These are phyloP conservation scores for Drosophila kanekoi DNA, from an alignment of 2,888 invertebrate species.

Conservation along the genomic window DNA sequence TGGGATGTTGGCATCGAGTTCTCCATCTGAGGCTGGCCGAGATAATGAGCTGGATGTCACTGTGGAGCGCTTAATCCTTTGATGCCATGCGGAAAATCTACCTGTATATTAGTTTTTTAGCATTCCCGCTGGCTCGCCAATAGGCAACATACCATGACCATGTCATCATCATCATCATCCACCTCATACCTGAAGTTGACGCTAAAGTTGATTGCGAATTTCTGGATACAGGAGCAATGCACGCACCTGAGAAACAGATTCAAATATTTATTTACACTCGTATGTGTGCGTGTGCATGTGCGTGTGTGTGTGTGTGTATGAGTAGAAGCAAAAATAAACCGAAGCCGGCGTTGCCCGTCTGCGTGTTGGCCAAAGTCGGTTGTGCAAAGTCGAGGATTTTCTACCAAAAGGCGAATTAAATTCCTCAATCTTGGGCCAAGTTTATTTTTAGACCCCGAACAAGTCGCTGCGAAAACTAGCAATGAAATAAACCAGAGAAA, in stretches of 20 bases:
- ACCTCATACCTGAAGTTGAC: slow-evolving; percentile 64
- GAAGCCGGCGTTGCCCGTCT: slow-evolving; percentile 29
- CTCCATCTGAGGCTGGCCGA: slow-evolving; percentile 14
- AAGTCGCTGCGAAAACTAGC: slow-evolving; percentile 67
- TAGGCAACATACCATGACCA: slow-evolving; percentile 62
- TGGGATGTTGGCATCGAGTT: slow-evolving; percentile 39
- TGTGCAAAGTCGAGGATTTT: slow-evolving; percentile 80
- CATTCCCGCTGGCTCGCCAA: slow-evolving; percentile 30
- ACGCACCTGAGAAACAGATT: slow-evolving; percentile 51
- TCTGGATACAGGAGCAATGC: slow-evolving; percentile 59
- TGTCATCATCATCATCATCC: slow-evolving; percentile 68
- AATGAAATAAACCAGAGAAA: slow-evolving; percentile 67
- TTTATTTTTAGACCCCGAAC: slow-evolving; percentile 78
- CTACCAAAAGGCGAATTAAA: slow-evolving; percentile 83
- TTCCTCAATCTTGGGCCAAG: slow-evolving; percentile 80
- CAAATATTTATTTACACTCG: slow-evolving; percentile 30
- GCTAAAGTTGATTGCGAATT: slow-evolving; percentile 65
- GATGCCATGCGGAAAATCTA: slow-evolving; percentile 73
- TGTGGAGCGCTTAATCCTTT: slow-evolving; percentile 65
- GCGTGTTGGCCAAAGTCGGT: slow-evolving; percentile 74
- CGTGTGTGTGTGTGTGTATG: slow-evolving; percentile 2
- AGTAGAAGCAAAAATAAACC: slow-evolving; percentile 28
- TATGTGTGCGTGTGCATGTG: not conserved
- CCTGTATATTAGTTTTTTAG: slow-evolving; percentile 48
- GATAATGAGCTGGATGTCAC: slow-evolving; percentile 54